Percentiles rank a stretch among this genome's conserved stretches.
These are phyloP conservation scores for Pseudorectes ferrugineus DNA, from an alignment of 2,113 vertebrate genomes.

Conservation along the genomic window DNA sequence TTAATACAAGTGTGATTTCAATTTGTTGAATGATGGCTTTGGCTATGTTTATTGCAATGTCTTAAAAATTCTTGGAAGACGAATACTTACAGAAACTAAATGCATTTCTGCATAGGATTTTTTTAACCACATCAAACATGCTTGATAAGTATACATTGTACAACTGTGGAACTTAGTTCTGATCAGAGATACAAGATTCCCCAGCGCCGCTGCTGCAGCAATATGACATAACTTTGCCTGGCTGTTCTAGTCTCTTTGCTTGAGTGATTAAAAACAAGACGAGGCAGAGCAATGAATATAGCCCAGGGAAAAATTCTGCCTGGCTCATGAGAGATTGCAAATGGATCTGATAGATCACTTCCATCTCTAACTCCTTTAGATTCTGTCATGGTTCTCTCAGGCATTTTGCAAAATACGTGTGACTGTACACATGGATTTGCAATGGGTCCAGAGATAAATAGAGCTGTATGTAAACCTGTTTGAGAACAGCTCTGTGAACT, in stretches of 20 bases:
- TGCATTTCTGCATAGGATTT: constrained; percentile 38
- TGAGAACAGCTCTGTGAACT: neutral
- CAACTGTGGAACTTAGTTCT: neutral
- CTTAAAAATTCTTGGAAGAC: constrained; percentile 61
- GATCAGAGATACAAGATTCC: neutral
- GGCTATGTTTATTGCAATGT: constrained; percentile 56
- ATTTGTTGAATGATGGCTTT: constrained; percentile 59
- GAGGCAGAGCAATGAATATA: constrained; percentile 10
- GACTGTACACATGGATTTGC: neutral
- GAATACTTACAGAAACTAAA: constrained; percentile 40
- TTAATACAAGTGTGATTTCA: constrained; percentile 44
- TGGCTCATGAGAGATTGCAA: neutral
- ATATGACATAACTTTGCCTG: constrained; percentile 5
- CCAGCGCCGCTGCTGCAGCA: neutral
- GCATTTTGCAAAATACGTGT: neutral
- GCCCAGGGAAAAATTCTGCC: constrained; percentile 6
- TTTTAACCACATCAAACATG: constrained; percentile 50
- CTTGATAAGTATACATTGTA: neutral
- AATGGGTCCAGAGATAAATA: neutral
- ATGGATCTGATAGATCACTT: constrained; percentile 22
- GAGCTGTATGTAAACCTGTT: neutral
- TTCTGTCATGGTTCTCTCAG: neutral
- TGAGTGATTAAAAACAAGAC: constrained; percentile 47
- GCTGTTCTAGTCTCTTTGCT: neutral
- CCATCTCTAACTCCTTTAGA: neutral